These are phyloP conservation scores for Cecidostiba fungosa DNA, from an alignment of 2,888 invertebrate species.

Conservation along the genomic window DNA sequence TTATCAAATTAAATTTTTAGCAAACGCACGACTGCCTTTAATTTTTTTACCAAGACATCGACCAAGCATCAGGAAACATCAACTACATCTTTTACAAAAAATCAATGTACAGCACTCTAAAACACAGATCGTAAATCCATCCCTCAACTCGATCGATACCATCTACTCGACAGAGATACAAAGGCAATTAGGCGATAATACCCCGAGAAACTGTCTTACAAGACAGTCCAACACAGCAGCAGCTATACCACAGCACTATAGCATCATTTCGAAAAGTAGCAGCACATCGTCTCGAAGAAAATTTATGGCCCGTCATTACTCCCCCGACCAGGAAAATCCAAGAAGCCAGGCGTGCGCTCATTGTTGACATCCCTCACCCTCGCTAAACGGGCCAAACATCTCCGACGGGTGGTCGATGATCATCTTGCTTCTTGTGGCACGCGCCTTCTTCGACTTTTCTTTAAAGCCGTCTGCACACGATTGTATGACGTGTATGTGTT, in stretches of 20 bases:
- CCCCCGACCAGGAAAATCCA: not conserved
- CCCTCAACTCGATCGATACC: not conserved
- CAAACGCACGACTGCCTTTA: too few relatives aligned
- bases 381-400: conserved; percentile 65
- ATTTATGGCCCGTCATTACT: not conserved
- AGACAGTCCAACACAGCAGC: not conserved
- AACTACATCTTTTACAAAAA: not conserved
- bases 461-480: not conserved
- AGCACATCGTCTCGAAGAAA: not conserved
- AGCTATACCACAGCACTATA: not conserved
- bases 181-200: conserved; percentile 45
- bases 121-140: not conserved
- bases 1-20: not conserved
- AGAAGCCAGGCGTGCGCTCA: not conserved
- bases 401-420: conserved; percentile 67
- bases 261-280: not conserved
- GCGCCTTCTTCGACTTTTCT: conserved; percentile 29
- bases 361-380: conserved; percentile 1
- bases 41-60: not conserved
- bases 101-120: not conserved
- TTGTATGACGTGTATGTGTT: not conserved
- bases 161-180: not conserved
- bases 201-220: conserved; percentile 25
- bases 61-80: not conserved
- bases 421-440: conserved; percentile 41